phyloP scores from a whole-genome alignment of 2,888 invertebrate species.

The Autographa pulchrina region DNA sequence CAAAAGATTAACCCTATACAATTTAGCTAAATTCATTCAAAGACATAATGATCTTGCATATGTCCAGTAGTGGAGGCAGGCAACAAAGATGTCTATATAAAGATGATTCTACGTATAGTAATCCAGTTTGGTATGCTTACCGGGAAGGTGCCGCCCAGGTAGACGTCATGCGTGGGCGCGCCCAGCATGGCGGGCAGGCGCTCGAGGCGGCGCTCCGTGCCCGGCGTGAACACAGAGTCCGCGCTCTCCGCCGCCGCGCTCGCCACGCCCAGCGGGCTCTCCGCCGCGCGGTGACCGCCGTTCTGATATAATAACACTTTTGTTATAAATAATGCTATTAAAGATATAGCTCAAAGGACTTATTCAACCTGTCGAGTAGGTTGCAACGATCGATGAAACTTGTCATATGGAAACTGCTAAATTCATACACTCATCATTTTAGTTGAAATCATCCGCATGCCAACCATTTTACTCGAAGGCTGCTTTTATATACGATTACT shows the following conservation, averaged over 20 bases:
- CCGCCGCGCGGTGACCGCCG: constrained; percentile 64
- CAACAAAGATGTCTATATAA: no score
- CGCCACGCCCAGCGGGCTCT: constrained; percentile 34
- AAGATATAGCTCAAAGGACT: no score
- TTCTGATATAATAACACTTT: constrained; percentile 58
- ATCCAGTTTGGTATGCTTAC: constrained; percentile 57
- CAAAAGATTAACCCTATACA: not conserved
- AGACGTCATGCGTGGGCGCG: constrained; percentile 91
- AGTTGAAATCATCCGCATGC: no score
- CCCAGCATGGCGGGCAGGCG: constrained; percentile 85
- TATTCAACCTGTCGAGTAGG: no score
- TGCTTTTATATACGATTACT: no score
- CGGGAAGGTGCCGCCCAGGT: constrained; percentile 94
- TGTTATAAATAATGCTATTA: no score
- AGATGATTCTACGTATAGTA: not conserved
- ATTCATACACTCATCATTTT: no score
- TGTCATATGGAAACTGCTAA: no score
- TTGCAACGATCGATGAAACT: no score
- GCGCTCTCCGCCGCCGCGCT: constrained; percentile 57
- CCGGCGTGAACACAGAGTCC: constrained; percentile 78
- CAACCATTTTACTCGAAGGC: no score
- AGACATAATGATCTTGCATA: not conserved
- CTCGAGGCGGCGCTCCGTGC: constrained; percentile 84
- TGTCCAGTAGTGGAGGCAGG: no score
- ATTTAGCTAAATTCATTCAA: not conserved